Conservation (phyloP, 2,888 invertebrate genomes). For the Drosophila ustulata region DNA sequence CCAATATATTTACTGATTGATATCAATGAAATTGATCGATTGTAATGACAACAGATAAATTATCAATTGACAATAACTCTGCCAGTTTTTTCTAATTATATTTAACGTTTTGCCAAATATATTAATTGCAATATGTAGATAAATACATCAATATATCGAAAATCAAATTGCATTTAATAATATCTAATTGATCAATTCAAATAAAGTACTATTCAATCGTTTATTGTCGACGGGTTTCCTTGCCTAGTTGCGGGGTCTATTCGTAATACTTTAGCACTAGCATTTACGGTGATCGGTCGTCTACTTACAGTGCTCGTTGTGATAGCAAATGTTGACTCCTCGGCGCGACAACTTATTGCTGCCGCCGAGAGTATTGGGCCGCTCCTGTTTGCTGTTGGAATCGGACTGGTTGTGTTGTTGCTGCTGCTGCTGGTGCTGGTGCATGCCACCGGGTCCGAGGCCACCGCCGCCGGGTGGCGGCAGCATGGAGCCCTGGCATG, state of each 20-base stretch:
- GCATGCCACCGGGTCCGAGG: constrained; percentile 85
- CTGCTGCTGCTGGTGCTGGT: constrained; percentile 61
- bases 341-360: constrained; percentile 91
- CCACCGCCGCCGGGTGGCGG: constrained; percentile 85
- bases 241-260: constrained; percentile 8
- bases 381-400: constrained; percentile 88
- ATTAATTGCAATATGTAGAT: too few relatives aligned
- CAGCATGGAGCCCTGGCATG: constrained; percentile 84
- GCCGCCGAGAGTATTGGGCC: constrained; percentile 92
- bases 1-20: too few relatives aligned
- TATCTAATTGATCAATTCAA: neutral
- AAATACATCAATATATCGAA: too few relatives aligned
- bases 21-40: too few relatives aligned
- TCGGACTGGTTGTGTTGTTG: constrained; percentile 78
- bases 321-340: constrained; percentile 89
- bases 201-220: neutral
- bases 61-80: too few relatives aligned
- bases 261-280: constrained; percentile 25
- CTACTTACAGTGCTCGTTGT: constrained; percentile 90
- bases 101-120: too few relatives aligned
- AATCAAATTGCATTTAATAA: too few relatives aligned
- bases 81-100: too few relatives aligned
- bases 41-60: too few relatives aligned
- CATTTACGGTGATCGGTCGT: neutral
- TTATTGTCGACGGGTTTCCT: neutral